Percentiles rank a stretch among this genome's conserved stretches.
These are phyloP conservation scores for Parauchenoglanis punctatus DNA, from an alignment of 2,797 vertebrate genomes.

Conservation along the genomic window DNA sequence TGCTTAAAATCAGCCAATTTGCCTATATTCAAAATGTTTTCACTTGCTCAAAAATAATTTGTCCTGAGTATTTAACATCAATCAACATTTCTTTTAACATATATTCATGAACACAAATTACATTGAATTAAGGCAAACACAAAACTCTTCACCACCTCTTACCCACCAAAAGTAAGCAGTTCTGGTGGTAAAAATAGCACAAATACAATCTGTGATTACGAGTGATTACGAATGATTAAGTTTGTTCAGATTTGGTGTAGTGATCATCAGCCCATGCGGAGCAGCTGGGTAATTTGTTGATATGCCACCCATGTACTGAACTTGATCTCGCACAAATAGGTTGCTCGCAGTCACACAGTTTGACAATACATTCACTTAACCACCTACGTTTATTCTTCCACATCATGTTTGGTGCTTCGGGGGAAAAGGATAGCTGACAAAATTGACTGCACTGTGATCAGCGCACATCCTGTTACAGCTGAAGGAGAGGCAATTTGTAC, in stretches of 20 bases:
- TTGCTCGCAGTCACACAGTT: constrained; percentile 35
- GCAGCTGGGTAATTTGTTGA: constrained; percentile 37
- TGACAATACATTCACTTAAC: constrained; percentile 36
- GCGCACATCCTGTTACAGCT: not conserved
- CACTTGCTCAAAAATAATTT: not conserved
- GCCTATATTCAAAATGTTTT: not conserved
- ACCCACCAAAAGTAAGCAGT: not conserved
- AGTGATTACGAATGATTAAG: constrained; percentile 45
- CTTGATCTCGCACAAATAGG: constrained; percentile 47
- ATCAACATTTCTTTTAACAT: not conserved
- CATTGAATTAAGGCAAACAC: not conserved
- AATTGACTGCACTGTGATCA: not conserved
- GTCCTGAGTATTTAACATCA: not conserved
- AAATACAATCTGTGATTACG: not conserved
- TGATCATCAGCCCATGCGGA: constrained; percentile 51
- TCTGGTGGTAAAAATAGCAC: not conserved
- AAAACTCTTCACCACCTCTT: not conserved
- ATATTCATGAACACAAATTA: not conserved
- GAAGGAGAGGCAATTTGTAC: constrained; percentile 3
- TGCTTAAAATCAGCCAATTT: not conserved
- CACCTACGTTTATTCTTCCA: constrained; percentile 2
- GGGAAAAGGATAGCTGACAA: not conserved
- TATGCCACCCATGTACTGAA: constrained; percentile 26
- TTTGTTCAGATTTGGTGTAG: constrained; percentile 40
- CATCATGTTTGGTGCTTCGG: constrained; percentile 8